Evolutionary conservation across 2,113 vertebrate genomes (phyloP), one percentile per base, ranked within the genome.

Genomic region (Nesoenas mayeri): DNA sequence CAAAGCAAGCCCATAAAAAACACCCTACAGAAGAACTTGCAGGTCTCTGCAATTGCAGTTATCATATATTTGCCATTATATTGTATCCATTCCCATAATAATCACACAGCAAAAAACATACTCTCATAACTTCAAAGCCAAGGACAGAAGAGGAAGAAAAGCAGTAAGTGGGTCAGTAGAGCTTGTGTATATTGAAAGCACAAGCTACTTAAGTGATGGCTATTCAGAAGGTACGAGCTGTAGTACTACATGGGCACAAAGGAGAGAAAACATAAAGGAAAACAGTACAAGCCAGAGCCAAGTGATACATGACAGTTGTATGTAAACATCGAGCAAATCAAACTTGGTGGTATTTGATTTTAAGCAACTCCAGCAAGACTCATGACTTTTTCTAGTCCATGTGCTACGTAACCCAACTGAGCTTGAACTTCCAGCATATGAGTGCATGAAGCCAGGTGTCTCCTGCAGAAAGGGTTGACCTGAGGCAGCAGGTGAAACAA

Each of bases 401-500:
- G 15, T 64, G 65, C 38, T 53, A 24, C 0, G 1, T 15, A 64
- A 81, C 10, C 20, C 70, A 71, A 4, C 0, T 3, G 29, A 67
- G 36, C 50, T 25, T 16, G 79, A 51, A 34, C 1, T 24, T 71
- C 44, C 62, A 84, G 67, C 3, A 0, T 20, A 20, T 14, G 12
- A 71, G 20, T 22, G 32, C 26, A 56, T 18, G 15, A 32, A 74
- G 51, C 28, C 61, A 15, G 16, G 12, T 40, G 17, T 29, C 36
- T 78, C 34, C 5, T 32, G 42, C 51, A 57, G 16, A 62, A 54
- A 77, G 22, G 10, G 47, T 7, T 77, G 62, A 66, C 54, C 24
- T 19, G 36, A 73, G 61, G 31, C 10, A 56, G 44, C 44, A 47
- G 44, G 44, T 47, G 44, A 89, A 81, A 40, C 0, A 0, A 86